Base-by-base conservation (phyloP, 2,113 vertebrate genomes). In the Apus apus region DNA sequence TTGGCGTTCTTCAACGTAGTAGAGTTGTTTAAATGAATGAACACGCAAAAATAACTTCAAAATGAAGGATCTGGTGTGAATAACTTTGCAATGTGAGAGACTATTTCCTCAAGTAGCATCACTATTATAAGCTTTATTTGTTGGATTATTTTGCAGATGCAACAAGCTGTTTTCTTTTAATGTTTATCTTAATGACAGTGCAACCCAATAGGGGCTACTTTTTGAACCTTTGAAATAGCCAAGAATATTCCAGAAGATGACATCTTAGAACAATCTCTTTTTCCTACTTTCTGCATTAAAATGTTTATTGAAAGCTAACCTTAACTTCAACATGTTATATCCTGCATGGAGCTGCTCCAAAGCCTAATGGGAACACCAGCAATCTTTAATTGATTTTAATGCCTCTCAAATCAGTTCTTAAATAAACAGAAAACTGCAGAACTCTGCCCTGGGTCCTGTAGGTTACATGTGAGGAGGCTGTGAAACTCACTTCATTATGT, bases 51-150 rank as follows among this genome's bases (percentile, higher is more conserved):
- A 96, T 95, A 92, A 93, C 92, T 90, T 58, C n/a, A 45, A 71
- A 93, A 68, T 93, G 82, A 89, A 90, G 74, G 84, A 64, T 94
- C n/a, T 94, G 65, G n/a, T 48, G 56, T 96, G 93, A 96, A 95
- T 94, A 96, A 92, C 77, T 90, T 90, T 21, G 65, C 71, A 71
- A 10, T 71, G 60, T 65, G 90, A 95, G 86, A 95, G 83, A 79
- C 60, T 92, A 40, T 95, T 96, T 95, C 83, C 79, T 96, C 13
- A 16, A 94, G 95, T 75, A 95, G 74, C 77, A 89, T 87, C 85
- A 32, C 78, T 89, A 71, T 96, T 92, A 73, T 30, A 46, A 73
- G 84, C 89, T 94, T 89, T 91, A 66, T 92, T 92, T 96, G 82
- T 82, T n/a, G 91, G 77, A 94, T 66, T 82, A 84, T 51, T 21